Base-by-base conservation (phyloP, 2,797 vertebrate genomes). In the Lagorchestes hirsutus region DNA sequence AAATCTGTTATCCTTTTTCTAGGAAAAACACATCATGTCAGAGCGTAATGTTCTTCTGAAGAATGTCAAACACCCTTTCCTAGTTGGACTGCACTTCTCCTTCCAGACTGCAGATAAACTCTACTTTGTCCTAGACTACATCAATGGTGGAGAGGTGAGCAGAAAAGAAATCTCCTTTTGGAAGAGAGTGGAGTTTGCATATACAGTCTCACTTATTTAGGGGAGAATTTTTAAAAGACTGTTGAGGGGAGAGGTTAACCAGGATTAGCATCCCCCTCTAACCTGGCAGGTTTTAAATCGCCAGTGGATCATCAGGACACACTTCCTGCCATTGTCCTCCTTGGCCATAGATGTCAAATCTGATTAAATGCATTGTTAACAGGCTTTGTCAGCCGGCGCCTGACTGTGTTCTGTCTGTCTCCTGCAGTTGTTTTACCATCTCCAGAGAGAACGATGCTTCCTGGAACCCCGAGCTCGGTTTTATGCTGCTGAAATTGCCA, bases 11-110 rank as follows among this genome's bases (percentile, higher is more conserved):
- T 55, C 4, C 13, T 91, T 55, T 93, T 96, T 97, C 95, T 98
- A 99, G 99, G 99, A 99, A 98, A 99, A 99, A 97, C 99, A 99
- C 98, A 99, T 99, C 92, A 99, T 99, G 99, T 99, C 99, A 0
- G 99, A 99, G 97, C 99, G 99, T 94, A 99, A 99, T 96, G 99
- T 99, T 95, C 98, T 99, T 29, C 98, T 99, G 95, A 99, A 99
- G 98, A 99, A 99, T 93, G 99, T 99, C 98, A 99, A 99, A 98
- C 99, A 99, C 97, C 99, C 99, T 14, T 99, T 99, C 98, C 98
- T 99, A 98, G 99, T 99, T 1, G 99, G 99, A 67, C 99, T 99
- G 96, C 99, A 99, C 98, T 99, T 99, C 98, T 99, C 99, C 54
- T 99, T 99, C 98, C 99, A 99, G 98, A 99, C 99, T 0, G 99